Conservation (phyloP, 2,888 invertebrate genomes). For the Axea sp. region DNA sequence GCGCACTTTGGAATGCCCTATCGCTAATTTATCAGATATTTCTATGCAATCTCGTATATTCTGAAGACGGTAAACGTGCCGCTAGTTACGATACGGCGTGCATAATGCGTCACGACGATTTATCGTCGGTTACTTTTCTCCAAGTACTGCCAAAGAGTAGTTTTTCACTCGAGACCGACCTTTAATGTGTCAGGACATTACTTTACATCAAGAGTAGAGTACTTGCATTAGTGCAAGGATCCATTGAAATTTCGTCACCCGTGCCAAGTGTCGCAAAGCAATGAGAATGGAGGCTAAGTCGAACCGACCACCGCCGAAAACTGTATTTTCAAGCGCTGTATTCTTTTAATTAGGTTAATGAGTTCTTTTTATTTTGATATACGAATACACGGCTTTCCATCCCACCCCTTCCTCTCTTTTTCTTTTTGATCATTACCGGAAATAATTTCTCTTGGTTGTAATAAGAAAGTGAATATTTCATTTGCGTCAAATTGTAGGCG, state of each 20-base stretch:
- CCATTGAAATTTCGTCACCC: conserved; percentile 63
- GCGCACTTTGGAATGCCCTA: conserved; percentile 13
- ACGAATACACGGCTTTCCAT: conserved; percentile 12
- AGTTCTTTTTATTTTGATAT: conserved; percentile 35
- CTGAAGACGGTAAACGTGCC: conserved; percentile 53
- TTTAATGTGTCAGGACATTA: conserved; percentile 64
- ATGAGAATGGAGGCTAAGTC: conserved; percentile 23
- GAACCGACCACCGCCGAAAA: conserved; percentile 39
- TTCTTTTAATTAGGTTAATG: conserved; percentile 58
- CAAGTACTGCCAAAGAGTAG: conserved; percentile 62
- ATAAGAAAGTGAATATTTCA: conserved; percentile 25
- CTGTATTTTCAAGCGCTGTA: conserved; percentile 39
- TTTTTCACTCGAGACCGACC: conserved; percentile 62
- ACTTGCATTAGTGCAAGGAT: conserved; percentile 62
- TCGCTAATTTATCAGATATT: conserved; percentile 58
- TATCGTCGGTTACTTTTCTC: conserved; percentile 63
- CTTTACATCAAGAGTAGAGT: conserved; percentile 63
- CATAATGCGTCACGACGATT: conserved; percentile 62
- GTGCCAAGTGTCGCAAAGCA: conserved; percentile 59
- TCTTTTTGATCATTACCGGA: conserved; percentile 13
- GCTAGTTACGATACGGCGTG: conserved; percentile 63
- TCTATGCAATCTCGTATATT: conserved; percentile 55
- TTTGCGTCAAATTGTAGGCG: conserved; percentile 25
- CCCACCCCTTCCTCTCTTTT: neutral
- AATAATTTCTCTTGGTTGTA: conserved; percentile 19